Evolutionary conservation across 2,113 vertebrate species (phyloP).

Genomic region (Pelecanus crispus): DNA sequence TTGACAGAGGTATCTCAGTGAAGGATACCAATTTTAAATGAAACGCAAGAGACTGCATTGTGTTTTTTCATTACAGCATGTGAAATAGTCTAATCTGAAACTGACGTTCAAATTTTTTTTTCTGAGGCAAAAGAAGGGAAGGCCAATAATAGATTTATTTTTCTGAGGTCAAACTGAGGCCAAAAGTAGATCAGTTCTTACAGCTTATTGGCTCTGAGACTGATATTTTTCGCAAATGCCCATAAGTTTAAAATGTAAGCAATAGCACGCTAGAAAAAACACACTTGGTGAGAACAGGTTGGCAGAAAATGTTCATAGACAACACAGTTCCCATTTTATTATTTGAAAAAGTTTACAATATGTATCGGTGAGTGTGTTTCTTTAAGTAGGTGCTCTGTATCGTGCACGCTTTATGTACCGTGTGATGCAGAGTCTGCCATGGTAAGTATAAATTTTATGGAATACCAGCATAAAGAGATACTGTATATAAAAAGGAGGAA

Average conservation of each 20-base stretch:
- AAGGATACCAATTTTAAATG: background rate
- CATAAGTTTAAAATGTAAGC: background rate
- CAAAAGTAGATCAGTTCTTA: constrained; percentile 23
- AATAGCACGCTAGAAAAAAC: background rate
- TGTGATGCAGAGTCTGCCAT: constrained; percentile 79
- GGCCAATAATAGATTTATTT: background rate
- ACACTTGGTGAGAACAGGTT: background rate
- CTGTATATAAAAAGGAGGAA: background rate
- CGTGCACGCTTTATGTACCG: constrained; percentile 73
- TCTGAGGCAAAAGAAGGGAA: background rate
- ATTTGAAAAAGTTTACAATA: constrained; percentile 71
- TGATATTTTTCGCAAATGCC: background rate
- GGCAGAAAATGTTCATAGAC: constrained; percentile 28
- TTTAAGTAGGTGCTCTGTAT: constrained; percentile 83
- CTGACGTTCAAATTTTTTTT: background rate
- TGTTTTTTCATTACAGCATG: background rate
- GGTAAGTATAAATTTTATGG: constrained; percentile 80
- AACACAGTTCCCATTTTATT: constrained; percentile 53
- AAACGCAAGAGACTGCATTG: background rate
- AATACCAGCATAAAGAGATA: constrained; percentile 63
- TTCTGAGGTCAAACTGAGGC: constrained; percentile 20
- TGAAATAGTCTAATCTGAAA: constrained; percentile 13
- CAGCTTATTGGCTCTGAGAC: background rate
- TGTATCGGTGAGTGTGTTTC: constrained; percentile 82
- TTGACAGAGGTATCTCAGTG: background rate